Base-by-base conservation (phyloP, 2,888 invertebrate genomes). In the Schrankia costaestrigalis region DNA sequence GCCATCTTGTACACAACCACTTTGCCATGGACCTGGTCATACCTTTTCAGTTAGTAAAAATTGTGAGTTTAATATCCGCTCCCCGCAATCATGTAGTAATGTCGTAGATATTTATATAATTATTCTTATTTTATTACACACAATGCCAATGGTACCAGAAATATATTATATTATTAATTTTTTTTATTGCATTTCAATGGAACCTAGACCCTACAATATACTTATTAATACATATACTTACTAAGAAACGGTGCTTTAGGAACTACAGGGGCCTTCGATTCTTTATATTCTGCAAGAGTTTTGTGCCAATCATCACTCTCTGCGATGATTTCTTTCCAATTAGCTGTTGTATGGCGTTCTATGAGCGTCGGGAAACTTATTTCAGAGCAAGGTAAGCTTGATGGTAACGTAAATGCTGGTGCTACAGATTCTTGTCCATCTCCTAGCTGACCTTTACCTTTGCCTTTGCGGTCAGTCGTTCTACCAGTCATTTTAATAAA, bases 361-460 rank as follows among this genome's bases (percentile, higher is more conserved):
- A 71, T 53, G 2, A 79, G 41, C 3, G 77, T 41, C 0, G 87
- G 85, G 41, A 84, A 81, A 2, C 79, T 71, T 24, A 85, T 57
- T 50, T 85, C 81, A 0, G 86, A 85, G 43, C 80, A 78, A 2
- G 84, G 70, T 3, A 87, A 60, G 41, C 81, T 84, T 4, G 78
- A 73, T 1, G 87, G 87, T 24, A 86, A 44, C 6, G 62, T 67
- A 29, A 86, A 86, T 2, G 66, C 50, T 0, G 78, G 69, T 17
- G 76, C 33, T 7, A 51, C 58, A 0, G 50, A 55, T 1, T 75
- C 79, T n/a, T 45, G 46, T 2, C 55, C 27, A 1, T 49, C 42
- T 13, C 9, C 18, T 4, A 11, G 4, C 4, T 11, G 22, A 2
- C 72, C 71, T 58, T 76, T 79, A 7, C 9, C 22, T 47, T 75